Conservation (phyloP, 2,797 vertebrate genomes). For the Gymnoscopelus braueri region DNA sequence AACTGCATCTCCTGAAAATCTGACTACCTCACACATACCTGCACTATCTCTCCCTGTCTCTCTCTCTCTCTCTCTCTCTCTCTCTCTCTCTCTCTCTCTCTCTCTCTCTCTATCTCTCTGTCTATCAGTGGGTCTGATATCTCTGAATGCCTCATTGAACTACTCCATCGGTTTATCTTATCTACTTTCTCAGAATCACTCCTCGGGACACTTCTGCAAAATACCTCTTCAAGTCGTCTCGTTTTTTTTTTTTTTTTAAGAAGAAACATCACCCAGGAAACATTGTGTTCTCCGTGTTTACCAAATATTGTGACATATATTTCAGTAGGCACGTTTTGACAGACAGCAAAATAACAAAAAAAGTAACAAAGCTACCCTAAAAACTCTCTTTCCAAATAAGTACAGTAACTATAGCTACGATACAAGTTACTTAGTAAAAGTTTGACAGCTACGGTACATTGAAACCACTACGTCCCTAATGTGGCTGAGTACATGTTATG, state of each 20-base stretch:
- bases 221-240: constrained; percentile 70
- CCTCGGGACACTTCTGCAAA: constrained; percentile 71
- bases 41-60: constrained; percentile 28
- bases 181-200: constrained; percentile 78
- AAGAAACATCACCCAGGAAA: constrained; percentile 50
- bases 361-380: too few relatives aligned
- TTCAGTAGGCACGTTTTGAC: too few relatives aligned
- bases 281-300: constrained; percentile 1
- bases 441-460: too few relatives aligned
- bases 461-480: too few relatives aligned
- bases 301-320: too few relatives aligned
- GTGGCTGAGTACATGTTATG: too few relatives aligned
- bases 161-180: constrained; percentile 76
- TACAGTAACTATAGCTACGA: too few relatives aligned
- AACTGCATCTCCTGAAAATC: constrained; percentile 75
- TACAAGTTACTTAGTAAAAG: too few relatives aligned
- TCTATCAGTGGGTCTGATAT: constrained; percentile 73
- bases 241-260: constrained; percentile 47
- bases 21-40: constrained; percentile 76
- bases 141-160: constrained; percentile 73
- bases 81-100: constrained; percentile 34
- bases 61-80: constrained; percentile 28
- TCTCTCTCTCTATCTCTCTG: constrained; percentile 55
- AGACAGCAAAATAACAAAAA: too few relatives aligned
- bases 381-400: too few relatives aligned